Conservation (phyloP, 2,888 invertebrate genomes). For the Eupithecia subumbrata region DNA sequence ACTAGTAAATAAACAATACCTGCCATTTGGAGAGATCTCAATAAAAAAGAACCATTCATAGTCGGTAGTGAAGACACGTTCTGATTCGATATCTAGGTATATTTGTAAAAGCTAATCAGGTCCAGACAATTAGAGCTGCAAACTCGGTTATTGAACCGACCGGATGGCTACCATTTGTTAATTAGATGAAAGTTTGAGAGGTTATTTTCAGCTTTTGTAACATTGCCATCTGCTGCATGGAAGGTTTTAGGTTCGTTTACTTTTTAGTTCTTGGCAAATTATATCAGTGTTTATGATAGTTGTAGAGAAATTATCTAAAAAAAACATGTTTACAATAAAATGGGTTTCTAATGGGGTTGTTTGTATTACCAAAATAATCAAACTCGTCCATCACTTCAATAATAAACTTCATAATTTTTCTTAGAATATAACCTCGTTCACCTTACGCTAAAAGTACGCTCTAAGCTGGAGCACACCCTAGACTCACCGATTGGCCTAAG, state of each 20-base stretch:
- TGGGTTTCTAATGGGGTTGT: no score
- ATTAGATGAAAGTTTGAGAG: constrained; percentile 37
- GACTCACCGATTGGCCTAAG: background rate
- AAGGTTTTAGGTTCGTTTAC: background rate
- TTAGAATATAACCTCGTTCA: background rate
- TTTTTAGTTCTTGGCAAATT: background rate
- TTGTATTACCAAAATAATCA: no score
- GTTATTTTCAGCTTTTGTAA: constrained; percentile 24
- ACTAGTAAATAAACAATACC: background rate
- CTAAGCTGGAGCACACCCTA: background rate
- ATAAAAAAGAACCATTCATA: background rate
- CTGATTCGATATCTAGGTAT: constrained; percentile 11
- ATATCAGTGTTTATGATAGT: background rate
- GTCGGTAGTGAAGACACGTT: background rate
- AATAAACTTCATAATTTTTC: no score
- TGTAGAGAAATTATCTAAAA: background rate
- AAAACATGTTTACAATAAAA: background rate
- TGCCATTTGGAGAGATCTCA: background rate
- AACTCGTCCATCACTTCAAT: no score
- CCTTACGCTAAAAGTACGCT: background rate
- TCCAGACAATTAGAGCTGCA: constrained; percentile 32
- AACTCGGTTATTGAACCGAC: constrained; percentile 34
- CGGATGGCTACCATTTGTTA: constrained; percentile 43
- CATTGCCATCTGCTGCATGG: constrained; percentile 22
- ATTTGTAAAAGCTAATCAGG: constrained; percentile 28